phyloP scores from a whole-genome alignment of 2,888 invertebrate genomes.

The Bimastos eiseni region DNA sequence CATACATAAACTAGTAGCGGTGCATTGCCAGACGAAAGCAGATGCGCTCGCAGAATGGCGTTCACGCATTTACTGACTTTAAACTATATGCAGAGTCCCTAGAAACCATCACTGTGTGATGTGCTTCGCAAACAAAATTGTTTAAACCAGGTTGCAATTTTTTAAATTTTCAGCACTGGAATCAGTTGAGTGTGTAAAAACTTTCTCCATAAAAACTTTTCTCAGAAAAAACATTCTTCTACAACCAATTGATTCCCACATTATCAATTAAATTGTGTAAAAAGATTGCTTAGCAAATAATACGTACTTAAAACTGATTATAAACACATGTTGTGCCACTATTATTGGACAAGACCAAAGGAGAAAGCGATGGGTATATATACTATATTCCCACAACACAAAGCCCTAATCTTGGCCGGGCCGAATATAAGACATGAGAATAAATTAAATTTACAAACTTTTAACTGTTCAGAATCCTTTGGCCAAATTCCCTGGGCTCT shows the following conservation, averaged over 20 bases:
- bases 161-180: neutral
- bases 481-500: neutral
- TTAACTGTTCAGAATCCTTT: neutral
- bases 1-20: conserved; percentile 16
- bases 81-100: neutral
- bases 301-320: neutral
- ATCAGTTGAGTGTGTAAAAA: neutral
- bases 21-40: neutral
- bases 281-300: neutral
- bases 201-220: neutral
- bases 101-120: neutral
- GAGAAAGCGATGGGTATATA: neutral
- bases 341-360: neutral
- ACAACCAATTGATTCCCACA: neutral
- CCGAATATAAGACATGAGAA: conserved; percentile 13
- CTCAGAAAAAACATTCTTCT: no score
- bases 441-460: conserved; percentile 9
- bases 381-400: neutral
- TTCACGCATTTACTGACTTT: neutral
- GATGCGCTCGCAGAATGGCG: neutral
- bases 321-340: neutral
- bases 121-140: neutral
- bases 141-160: neutral
- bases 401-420: neutral
- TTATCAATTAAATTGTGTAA: neutral